These are phyloP conservation scores for Papilio polyxenes DNA, from an alignment of 1,140 invertebrate species.

Conservation along the genomic window DNA sequence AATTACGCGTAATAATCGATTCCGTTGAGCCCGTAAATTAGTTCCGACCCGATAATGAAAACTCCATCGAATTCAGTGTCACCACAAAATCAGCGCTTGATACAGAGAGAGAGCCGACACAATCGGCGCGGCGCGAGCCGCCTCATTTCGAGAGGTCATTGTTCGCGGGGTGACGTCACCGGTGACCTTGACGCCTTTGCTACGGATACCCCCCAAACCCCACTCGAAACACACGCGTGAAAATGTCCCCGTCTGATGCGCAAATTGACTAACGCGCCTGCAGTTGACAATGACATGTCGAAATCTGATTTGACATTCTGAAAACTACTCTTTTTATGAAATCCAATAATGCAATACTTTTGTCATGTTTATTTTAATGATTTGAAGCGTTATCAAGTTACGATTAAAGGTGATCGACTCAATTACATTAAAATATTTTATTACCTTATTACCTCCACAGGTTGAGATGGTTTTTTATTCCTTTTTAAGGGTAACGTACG, in stretches of 20 bases:
- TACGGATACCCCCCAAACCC: slow-evolving; percentile 39
- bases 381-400: slow-evolving; percentile 19
- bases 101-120: slow-evolving; percentile 49
- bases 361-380: neutral
- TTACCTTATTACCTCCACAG: slow-evolving; percentile 22
- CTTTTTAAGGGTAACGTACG: slow-evolving; percentile 22
- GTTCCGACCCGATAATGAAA: slow-evolving; percentile 35
- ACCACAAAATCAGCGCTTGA: slow-evolving; percentile 56
- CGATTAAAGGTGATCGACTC: neutral
- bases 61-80: slow-evolving; percentile 44
- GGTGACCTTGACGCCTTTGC: slow-evolving; percentile 70
- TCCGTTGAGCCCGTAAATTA: slow-evolving; percentile 31
- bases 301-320: neutral
- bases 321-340: neutral
- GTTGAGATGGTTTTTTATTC: neutral
- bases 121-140: slow-evolving; percentile 38
- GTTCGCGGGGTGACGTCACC: slow-evolving; percentile 69
- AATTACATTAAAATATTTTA: slow-evolving; percentile 25
- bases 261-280: slow-evolving; percentile 26
- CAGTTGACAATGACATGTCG: neutral
- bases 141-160: slow-evolving; percentile 67
- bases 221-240: slow-evolving; percentile 59
- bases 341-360: neutral
- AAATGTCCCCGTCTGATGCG: slow-evolving; percentile 62
- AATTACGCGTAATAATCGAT: slow-evolving; percentile 20